phyloP scores from a whole-genome alignment of 2,113 vertebrate species.

The Romanogobio albipinnatus region DNA sequence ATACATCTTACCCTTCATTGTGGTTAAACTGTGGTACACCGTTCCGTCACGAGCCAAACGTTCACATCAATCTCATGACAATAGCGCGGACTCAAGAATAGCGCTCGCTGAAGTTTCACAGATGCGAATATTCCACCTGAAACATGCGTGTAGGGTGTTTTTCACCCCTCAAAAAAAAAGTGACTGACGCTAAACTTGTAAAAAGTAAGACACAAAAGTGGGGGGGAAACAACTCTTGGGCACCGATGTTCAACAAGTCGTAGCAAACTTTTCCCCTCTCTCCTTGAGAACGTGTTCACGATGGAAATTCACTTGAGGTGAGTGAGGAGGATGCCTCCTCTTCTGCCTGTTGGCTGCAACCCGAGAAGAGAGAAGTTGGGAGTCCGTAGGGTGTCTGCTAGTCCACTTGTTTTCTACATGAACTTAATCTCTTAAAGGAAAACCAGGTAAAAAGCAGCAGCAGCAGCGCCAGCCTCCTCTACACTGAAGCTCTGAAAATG shows the following conservation, averaged over 20 bases:
- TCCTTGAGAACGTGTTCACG: constrained; percentile 15
- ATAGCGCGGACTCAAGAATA: constrained; percentile 54
- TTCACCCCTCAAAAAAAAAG: not conserved
- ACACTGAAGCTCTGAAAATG: not conserved
- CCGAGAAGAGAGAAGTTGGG: constrained; percentile 61
- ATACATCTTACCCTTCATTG: constrained; percentile 76
- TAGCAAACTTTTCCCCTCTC: constrained; percentile 6
- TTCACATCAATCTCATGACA: constrained; percentile 73
- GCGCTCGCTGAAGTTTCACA: constrained; percentile 13
- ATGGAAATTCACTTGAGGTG: constrained; percentile 60
- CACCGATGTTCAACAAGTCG: not conserved
- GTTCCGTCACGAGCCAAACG: constrained; percentile 51
- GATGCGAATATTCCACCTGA: constrained; percentile 56
- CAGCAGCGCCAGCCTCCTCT: not conserved
- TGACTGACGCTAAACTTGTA: not conserved
- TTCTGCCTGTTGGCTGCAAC: constrained; percentile 54
- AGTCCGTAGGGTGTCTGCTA: constrained; percentile 59
- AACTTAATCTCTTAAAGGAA: constrained; percentile 49
- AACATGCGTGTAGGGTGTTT: not conserved
- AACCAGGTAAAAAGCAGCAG: constrained; percentile 48
- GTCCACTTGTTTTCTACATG: constrained; percentile 76
- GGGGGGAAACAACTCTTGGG: not conserved
- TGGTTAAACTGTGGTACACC: constrained; percentile 54
- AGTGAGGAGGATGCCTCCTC: constrained; percentile 50
- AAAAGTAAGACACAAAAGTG: not conserved